Evolutionary conservation across 2,888 invertebrate genomes (phyloP).

Genomic region (Apeira syringaria): DNA sequence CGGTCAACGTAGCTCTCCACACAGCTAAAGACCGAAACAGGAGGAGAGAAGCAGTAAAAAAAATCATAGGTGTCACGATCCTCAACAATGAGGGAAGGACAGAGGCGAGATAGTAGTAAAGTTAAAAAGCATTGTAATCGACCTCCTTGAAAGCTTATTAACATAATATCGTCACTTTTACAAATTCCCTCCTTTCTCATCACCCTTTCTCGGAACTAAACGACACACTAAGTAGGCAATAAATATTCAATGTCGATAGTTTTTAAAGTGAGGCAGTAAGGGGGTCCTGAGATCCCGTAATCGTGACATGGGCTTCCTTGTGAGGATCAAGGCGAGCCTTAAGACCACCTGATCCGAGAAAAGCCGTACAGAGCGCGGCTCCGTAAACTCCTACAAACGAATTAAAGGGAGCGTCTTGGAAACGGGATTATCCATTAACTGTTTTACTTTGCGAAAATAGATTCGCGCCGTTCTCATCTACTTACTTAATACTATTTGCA

Average conservation of each 20-base stretch:
- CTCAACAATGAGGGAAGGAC: too few species aligned
- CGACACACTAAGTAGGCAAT: slow-evolving; percentile 18
- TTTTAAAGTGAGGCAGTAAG: slow-evolving; percentile 39
- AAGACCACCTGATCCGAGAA: slow-evolving; percentile 53
- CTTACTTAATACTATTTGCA: slow-evolving; percentile 25
- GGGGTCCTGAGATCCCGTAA: slow-evolving; percentile 34
- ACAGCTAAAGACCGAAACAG: too few species aligned
- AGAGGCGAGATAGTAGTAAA: neutral
- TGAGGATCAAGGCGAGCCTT: slow-evolving; percentile 45
- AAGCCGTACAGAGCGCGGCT: slow-evolving; percentile 40
- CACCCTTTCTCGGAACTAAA: slow-evolving; percentile 16
- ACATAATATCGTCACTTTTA: slow-evolving; percentile 16
- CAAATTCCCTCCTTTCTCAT: slow-evolving; percentile 12
- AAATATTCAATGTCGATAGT: slow-evolving; percentile 31
- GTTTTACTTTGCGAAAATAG: slow-evolving; percentile 49
- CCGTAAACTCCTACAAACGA: slow-evolving; percentile 58
- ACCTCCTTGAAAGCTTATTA: slow-evolving; percentile 6
- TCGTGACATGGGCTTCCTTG: slow-evolving; percentile 49
- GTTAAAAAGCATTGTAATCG: slow-evolving; percentile 4
- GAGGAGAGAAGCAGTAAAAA: too few species aligned
- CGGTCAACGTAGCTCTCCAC: too few species aligned
- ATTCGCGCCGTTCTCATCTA: slow-evolving; percentile 33
- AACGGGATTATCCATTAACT: slow-evolving; percentile 58
- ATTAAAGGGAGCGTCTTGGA: slow-evolving; percentile 56
- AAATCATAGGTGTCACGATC: too few species aligned